Percentiles rank a stretch among this genome's conserved stretches.
Evolutionary conservation across 2,797 vertebrate genomes (phyloP).

Genomic region (Pyrocephalus nanus): DNA sequence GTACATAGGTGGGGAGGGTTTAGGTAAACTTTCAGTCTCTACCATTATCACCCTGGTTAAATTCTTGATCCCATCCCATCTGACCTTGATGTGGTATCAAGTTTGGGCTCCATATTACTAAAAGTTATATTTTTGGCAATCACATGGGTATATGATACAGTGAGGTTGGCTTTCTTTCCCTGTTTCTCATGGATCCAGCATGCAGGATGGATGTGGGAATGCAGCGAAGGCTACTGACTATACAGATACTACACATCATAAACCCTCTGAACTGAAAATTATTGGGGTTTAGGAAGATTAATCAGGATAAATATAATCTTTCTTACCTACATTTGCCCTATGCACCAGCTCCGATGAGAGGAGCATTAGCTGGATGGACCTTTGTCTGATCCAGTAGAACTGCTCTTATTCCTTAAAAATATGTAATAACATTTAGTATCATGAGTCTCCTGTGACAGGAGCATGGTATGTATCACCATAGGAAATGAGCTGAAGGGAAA

Average conservation of each 20-base stretch:
- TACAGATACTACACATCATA: neutral
- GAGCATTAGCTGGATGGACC: neutral
- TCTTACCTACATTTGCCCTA: neutral
- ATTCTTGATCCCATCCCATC: neutral
- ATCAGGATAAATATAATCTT: neutral
- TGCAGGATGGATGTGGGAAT: neutral
- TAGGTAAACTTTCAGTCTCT: neutral
- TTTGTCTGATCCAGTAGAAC: neutral
- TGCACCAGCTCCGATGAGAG: neutral
- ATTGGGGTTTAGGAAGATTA: neutral
- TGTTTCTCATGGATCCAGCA: neutral
- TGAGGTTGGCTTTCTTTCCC: neutral
- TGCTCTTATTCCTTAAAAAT: neutral
- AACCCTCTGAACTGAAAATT: neutral
- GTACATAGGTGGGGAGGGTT: neutral
- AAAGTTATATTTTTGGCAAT: neutral
- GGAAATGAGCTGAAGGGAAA: neutral
- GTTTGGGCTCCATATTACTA: neutral
- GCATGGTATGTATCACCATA: neutral
- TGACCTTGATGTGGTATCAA: neutral
- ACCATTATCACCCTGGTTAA: neutral
- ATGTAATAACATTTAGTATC: neutral
- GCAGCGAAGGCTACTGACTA: neutral
- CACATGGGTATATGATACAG: neutral
- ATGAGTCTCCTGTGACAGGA: neutral